Evolutionary conservation across 1,140 invertebrate species (phyloP).

Genomic region (Pteromalus puparum): DNA sequence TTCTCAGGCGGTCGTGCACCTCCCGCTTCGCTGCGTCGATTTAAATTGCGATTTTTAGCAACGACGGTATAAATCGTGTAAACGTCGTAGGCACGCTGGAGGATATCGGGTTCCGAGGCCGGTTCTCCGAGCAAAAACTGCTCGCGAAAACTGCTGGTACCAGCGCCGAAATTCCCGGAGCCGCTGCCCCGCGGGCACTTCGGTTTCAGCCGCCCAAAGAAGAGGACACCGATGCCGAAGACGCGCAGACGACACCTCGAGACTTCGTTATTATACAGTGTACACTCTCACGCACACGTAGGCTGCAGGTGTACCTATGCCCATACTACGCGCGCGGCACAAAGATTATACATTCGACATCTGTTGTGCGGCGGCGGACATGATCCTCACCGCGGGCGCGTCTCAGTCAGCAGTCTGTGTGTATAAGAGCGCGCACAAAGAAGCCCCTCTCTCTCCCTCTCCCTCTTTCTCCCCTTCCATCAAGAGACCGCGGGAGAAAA

Average conservation of each 20-base stretch:
- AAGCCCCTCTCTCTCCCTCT: conserved; percentile 13
- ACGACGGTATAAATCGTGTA: no score
- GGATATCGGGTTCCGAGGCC: no score
- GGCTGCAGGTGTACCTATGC: background rate
- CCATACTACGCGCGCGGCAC: background rate
- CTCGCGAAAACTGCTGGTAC: no score
- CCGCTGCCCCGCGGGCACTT: background rate
- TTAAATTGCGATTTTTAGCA: no score
- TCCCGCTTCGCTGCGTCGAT: no score
- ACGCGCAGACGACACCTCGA: background rate
- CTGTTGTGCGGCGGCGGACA: background rate
- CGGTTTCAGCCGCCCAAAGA: background rate
- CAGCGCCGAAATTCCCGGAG: no score
- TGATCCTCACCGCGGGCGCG: background rate
- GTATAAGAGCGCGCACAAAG: background rate
- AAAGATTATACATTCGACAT: conserved; percentile 33
- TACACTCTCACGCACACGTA: background rate
- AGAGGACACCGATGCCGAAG: no score
- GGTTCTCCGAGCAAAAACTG: no score
- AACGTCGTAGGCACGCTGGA: no score
- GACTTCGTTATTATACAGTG: background rate
- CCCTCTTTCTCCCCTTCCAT: background rate
- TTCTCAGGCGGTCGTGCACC: no score
- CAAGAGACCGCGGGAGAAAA: background rate
- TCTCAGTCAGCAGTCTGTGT: no score